These are phyloP conservation scores for Dynastes maya DNA, from an alignment of 2,888 invertebrate species.

Conservation along the genomic window DNA sequence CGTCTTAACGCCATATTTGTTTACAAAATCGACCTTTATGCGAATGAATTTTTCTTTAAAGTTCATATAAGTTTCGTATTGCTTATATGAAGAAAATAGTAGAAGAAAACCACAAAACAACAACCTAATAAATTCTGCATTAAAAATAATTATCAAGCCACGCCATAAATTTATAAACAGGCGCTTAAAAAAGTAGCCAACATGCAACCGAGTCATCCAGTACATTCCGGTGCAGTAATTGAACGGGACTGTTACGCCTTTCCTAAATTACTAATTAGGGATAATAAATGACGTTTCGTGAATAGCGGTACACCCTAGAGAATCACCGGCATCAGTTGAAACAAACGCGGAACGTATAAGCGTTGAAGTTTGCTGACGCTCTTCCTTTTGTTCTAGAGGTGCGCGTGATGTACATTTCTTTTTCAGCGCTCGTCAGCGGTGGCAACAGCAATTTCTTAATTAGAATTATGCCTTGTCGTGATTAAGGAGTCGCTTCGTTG, in stretches of 20 bases:
- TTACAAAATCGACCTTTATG: too few species aligned
- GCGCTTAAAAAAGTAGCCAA: slow-evolving; percentile 1
- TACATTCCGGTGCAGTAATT: slow-evolving; percentile 43
- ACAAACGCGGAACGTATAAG: background rate
- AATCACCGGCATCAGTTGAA: background rate
- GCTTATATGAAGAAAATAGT: too few species aligned
- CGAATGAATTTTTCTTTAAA: too few species aligned
- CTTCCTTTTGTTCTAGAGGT: background rate
- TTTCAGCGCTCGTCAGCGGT: background rate
- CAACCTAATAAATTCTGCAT: slow-evolving; percentile 2
- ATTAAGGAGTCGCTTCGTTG: background rate
- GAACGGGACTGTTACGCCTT: slow-evolving; percentile 51
- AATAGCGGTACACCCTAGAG: slow-evolving; percentile 5
- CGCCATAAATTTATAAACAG: background rate
- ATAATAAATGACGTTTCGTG: slow-evolving; percentile 48
- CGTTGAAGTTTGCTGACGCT: slow-evolving; percentile 3
- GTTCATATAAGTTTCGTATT: too few species aligned
- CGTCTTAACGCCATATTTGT: too few species aligned
- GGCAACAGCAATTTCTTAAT: slow-evolving; percentile 18
- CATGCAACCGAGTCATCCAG: slow-evolving; percentile 30
- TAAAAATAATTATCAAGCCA: slow-evolving; percentile 14
- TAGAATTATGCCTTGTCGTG: slow-evolving; percentile 12
- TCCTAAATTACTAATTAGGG: slow-evolving; percentile 54
- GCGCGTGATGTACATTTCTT: slow-evolving; percentile 24
- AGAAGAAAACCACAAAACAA: background rate